Evolutionary conservation across 1,140 invertebrate genomes (phyloP), one percentile per base, ranked within the genome.

Genomic region (Ceratina australensis): DNA sequence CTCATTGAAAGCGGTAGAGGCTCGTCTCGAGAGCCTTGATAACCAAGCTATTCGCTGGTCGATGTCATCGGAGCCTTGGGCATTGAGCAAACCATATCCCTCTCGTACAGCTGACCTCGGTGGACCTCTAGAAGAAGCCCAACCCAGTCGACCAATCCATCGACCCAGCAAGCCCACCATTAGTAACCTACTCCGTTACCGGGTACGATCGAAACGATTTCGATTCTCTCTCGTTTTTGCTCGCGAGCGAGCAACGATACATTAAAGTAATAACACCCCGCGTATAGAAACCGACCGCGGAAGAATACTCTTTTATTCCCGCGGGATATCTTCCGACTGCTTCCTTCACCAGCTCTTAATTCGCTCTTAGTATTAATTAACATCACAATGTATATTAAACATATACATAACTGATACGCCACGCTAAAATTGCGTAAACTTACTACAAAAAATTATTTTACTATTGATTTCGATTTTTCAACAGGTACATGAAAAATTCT

Each of bases 51-150:
- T 91, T 90, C 86, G 90, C 88, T 91, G 85, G 86, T 90, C 87
- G 90, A 91, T 91, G 91, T 91, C 90, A 89, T 87, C 86, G 89
- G 81, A 88, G 90, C 90, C 91, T 87, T 83, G 80, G 89, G 90
- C 90, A 84, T 87, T 83, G 80, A 88, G 90, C 90, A 84, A 89
- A 84, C 88, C 5, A 87, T 89, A 88, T 89, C 88, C 90, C 86
- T 85, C 88, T 86, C 72, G 83, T 64, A 81, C 76, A 87, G 81
- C 87, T 91, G 89, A 91, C 90, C 90, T 90, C 90, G 80, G 86
- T 89, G 87, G 89, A 91, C 90, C 90, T 87, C 87, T 84, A 87
- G 28, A 33, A 86, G 88, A 89, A 87, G 89, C 88, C 89, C 90
- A 90, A 87, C 88, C 89, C 90, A 88, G 82, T 86, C 83, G 72